A percentile compares a stretch with the other conserved stretches of the same genome.
Conservation (phyloP, 1,140 invertebrate genomes). For the Cepaea nemoralis region DNA sequence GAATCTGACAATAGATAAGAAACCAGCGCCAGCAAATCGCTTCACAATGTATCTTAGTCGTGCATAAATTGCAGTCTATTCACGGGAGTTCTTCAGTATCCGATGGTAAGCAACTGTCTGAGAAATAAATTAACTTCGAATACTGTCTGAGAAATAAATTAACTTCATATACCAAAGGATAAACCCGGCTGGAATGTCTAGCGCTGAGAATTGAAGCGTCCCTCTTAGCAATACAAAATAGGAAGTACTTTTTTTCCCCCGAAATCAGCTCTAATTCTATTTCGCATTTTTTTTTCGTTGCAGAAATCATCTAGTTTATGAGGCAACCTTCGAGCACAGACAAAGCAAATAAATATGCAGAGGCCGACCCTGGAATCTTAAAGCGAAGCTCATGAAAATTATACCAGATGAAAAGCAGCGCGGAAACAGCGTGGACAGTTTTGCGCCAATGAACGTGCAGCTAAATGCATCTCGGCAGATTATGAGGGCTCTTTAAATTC, state of each 20-base stretch:
- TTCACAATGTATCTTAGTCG: too few species aligned
- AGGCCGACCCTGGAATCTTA: not conserved
- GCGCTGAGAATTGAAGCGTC: too few species aligned
- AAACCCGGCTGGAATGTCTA: too few species aligned
- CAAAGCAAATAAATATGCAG: slow-evolving; percentile 2
- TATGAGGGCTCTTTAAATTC: not conserved
- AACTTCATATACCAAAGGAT: too few species aligned
- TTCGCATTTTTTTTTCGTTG: not conserved
- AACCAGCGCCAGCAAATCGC: too few species aligned
- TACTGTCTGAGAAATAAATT: too few species aligned
- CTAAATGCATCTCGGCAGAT: not conserved
- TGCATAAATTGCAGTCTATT: too few species aligned
- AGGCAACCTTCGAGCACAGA: not conserved
- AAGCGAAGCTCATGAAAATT: not conserved
- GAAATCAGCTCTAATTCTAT: not conserved
- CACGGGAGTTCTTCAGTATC: too few species aligned
- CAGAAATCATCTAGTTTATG: not conserved
- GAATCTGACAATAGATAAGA: too few species aligned
- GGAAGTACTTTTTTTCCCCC: not conserved
- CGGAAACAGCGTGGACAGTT: not conserved
- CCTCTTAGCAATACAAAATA: not conserved
- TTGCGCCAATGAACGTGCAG: not conserved
- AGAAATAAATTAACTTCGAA: too few species aligned
- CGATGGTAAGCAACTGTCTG: too few species aligned
- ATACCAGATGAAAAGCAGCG: not conserved